Percentiles rank a stretch among this genome's conserved stretches.
phyloP scores from a whole-genome alignment of 2,888 invertebrate genomes.

The Petrophora chlorosata region DNA sequence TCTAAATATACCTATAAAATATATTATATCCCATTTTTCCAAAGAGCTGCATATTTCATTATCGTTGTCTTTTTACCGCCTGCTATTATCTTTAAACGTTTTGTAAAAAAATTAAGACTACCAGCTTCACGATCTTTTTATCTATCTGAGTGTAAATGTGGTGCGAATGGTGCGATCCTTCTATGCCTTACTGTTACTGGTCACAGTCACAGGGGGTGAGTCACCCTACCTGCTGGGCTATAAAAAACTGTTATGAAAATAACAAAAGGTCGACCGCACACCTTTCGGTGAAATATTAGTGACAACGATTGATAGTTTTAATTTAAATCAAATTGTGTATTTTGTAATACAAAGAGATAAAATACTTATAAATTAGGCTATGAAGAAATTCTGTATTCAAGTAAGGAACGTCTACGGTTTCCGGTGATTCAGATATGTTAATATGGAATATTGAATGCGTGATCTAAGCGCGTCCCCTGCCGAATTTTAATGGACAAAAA shows the following conservation, averaged over 20 bases:
- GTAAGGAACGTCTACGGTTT: constrained; percentile 8
- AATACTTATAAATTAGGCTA: neutral
- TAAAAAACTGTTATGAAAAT: constrained; percentile 26
- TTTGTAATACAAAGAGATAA: neutral
- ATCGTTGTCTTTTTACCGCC: no score
- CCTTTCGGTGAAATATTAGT: constrained; percentile 13
- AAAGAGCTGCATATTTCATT: no score
- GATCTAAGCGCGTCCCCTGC: constrained; percentile 13
- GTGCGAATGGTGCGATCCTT: no score
- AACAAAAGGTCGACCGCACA: constrained; percentile 27
- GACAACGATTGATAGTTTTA: constrained; percentile 15
- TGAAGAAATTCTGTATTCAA: constrained; percentile 16
- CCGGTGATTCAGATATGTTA: constrained; percentile 26
- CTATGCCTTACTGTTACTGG: no score
- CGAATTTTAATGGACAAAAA: constrained; percentile 19
- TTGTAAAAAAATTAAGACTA: no score
- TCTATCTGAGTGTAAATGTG: no score
- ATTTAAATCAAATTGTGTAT: constrained; percentile 7
- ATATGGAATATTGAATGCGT: constrained; percentile 17
- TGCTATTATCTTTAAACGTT: no score
- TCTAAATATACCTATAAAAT: no score
- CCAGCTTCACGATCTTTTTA: no score
- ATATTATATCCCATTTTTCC: no score
- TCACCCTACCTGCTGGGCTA: constrained; percentile 28
- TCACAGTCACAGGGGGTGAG: constrained; percentile 2